Evolutionary conservation across 2,888 invertebrate species (phyloP), one percentile per base, ranked within the genome.

Genomic region (Athalia circularis): DNA sequence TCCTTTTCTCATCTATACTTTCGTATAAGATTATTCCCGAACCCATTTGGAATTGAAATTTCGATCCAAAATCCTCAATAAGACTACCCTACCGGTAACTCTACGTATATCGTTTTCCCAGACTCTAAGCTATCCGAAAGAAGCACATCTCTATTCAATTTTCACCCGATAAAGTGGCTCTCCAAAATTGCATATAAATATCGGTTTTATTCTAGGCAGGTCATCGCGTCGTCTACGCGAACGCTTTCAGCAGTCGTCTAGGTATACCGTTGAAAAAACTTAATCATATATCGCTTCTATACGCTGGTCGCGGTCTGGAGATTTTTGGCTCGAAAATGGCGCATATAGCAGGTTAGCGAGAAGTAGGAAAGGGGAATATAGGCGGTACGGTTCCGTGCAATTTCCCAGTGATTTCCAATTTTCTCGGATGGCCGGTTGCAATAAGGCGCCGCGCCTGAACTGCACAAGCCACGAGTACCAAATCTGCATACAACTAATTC

Each of bases 381-480:
- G 67, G 65, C 74, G 74, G 29, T 29, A 13, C 79, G 77, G 80
- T 82, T 84, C 62, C 79, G 70, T 50, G 80, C 82, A 82, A 83
- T 84, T 83, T 84, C 80, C 80, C 78, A 80, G 80, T 83, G 85
- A 87, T 87, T 86, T 87, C 83, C 85, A 86, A 87, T 87, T 86
- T 86, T 84, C 84, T 82, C 84, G 83, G 80, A 72, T 81, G 80
- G 81, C 80, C 80, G 83, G 75, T 78, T 80, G 50, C 79, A 76
- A 75, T 79, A 81, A 80, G 80, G 79, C 81, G 78, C 47, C 72
- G 67, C 67, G 50, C 62, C 62, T 52, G 64, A 75, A 75, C 62
- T 75, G 75, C 75, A 29, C 29, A 75, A 48, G 75, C 75, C 64
- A 29, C 61, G 75, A 61, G 45, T 47, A 52, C 75, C 75, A 29